Evolutionary conservation across 1,140 invertebrate species (phyloP), one percentile per base, ranked within the genome.

Genomic region (Euschistus heros): DNA sequence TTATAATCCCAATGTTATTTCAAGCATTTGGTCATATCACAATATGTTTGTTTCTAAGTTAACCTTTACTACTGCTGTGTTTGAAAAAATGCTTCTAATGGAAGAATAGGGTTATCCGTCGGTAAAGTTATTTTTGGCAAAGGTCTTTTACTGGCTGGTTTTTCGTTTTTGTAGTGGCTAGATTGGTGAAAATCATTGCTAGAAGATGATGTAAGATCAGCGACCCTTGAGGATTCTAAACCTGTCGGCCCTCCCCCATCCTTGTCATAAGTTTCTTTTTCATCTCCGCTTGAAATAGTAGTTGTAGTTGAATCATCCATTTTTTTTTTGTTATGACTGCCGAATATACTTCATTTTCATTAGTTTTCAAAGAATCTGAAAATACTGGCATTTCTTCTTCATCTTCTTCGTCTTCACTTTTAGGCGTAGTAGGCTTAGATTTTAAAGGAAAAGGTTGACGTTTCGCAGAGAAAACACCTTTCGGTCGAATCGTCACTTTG

Each of bases 61-160:
- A 7, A 37, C 13, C 44, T 27, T 18, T 61, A n/a, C n/a, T 66
- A 60, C 13, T 62, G n/a, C n/a, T 62, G 44, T 3, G 42, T 66
- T 63, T 79, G 77, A 65, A 80, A 80, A 69, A 80, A 80, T 0
- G 79, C 78, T 70, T 80, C 79, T 54, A 80, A 78, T 0, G 79
- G 79, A 10, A 80, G 65, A n/a, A 78, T 78, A 0, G 78, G 76
- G 64, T 79, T 76, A n/a, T 80, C 78, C 0, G 78, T 77, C 4
- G 74, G 72, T 17, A 79, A 74, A 62, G 75, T 74, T 24, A 78
- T 75, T 60, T 76, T 73, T 0, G 72, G 66, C 22, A 74, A 69
- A 0, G 73, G 72, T 5, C 72, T 65, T 5, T 71, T 72, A 65
- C 71, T 75, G 0, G 67, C 63, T 1, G 76, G 75, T 1, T 78